Conservation (phyloP, 2,888 invertebrate species). For the Trachelus troglodyta region DNA sequence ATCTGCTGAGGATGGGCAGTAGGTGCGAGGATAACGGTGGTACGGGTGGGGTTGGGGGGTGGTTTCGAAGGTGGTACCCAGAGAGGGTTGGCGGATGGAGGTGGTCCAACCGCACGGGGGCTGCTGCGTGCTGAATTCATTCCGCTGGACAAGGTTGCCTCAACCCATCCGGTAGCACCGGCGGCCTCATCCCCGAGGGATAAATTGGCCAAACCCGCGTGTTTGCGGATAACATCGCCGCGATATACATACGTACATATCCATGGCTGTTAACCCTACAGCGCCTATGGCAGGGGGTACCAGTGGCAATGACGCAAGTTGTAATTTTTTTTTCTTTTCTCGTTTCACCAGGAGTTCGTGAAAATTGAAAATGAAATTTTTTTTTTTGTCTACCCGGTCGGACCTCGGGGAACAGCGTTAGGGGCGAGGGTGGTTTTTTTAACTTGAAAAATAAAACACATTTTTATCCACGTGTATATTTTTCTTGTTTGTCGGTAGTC, state of each 20-base stretch:
- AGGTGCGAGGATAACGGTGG: background rate
- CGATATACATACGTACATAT: conserved; percentile 44
- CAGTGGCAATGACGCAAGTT: too few relatives aligned
- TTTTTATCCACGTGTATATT: too few relatives aligned
- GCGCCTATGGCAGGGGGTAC: too few relatives aligned
- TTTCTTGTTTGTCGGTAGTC: too few relatives aligned
- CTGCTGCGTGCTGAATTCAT: conserved; percentile 58
- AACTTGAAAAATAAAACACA: too few relatives aligned
- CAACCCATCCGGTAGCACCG: conserved; percentile 31
- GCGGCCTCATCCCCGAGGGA: conserved; percentile 58
- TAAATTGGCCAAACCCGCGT: conserved; percentile 64
- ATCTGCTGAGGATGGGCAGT: background rate
- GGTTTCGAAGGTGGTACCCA: background rate
- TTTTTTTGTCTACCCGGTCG: background rate
- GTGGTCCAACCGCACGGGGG: conserved; percentile 42
- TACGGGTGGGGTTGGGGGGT: too few relatives aligned
- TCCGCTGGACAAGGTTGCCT: conserved; percentile 58
- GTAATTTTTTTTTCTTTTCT: background rate
- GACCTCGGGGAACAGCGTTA: too few relatives aligned
- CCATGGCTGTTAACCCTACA: conserved; percentile 22
- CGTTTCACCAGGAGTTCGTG: background rate
- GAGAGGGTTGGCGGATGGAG: conserved; percentile 28
- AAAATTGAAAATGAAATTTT: conserved; percentile 11
- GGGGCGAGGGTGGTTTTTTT: too few relatives aligned
- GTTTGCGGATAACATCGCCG: conserved; percentile 63